These are phyloP conservation scores for Drosophila suzukii DNA, from an alignment of 1,140 invertebrate genomes.

Conservation along the genomic window DNA sequence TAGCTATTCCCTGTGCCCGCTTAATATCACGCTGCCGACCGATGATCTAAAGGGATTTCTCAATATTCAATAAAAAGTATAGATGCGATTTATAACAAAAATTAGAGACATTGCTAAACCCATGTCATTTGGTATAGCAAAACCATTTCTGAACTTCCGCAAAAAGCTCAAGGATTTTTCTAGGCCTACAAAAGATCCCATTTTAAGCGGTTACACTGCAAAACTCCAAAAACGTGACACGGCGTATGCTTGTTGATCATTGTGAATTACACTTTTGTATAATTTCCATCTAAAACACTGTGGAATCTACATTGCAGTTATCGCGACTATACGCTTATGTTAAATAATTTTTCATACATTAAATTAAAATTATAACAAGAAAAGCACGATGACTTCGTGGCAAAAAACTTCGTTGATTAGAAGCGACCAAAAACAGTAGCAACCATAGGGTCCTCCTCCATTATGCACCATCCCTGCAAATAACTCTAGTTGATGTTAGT, in stretches of 20 bases:
- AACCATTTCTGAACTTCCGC: too few relatives aligned
- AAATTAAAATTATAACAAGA: slow-evolving; percentile 69
- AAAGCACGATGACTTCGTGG: slow-evolving; percentile 44
- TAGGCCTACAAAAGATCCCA: too few relatives aligned
- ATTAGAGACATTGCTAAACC: too few relatives aligned
- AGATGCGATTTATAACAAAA: too few relatives aligned
- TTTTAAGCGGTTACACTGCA: too few relatives aligned
- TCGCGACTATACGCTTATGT: slow-evolving; percentile 20
- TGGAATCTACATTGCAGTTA: slow-evolving; percentile 48
- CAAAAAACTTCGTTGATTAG: slow-evolving; percentile 24
- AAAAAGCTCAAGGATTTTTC: too few relatives aligned
- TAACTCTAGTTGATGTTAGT: slow-evolving; percentile 44
- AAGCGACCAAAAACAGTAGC: slow-evolving; percentile 4
- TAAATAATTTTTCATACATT: slow-evolving; percentile 24
- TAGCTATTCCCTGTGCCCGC: too few relatives aligned
- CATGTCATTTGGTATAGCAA: too few relatives aligned
- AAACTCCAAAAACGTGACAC: too few relatives aligned
- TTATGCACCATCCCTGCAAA: background rate
- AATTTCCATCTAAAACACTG: slow-evolving; percentile 35
- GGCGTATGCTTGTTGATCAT: background rate
- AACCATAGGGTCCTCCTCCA: slow-evolving; percentile 2
- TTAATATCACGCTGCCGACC: too few relatives aligned
- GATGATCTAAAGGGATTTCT: too few relatives aligned
- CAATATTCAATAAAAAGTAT: too few relatives aligned
- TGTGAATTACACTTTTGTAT: slow-evolving; percentile 23